A percentile compares a stretch with the other conserved stretches of the same genome.
Evolutionary conservation across 2,888 invertebrate species (phyloP).

Genomic region (Drosophila longiperda): DNA sequence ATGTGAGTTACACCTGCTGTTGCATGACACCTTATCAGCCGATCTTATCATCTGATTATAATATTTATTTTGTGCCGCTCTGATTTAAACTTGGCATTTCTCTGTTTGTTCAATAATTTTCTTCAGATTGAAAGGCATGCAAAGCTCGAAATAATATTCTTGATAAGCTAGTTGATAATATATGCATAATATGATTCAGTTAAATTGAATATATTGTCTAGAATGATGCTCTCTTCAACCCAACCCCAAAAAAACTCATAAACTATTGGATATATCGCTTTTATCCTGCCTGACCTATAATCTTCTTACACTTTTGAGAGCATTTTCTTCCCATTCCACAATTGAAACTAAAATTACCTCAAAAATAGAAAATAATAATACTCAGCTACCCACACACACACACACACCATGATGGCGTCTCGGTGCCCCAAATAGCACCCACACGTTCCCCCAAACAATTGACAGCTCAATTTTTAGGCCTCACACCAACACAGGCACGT

Average conservation of each 20-base stretch:
- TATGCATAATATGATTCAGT: background rate
- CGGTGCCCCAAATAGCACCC: slow-evolving; percentile 72
- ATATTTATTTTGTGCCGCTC: slow-evolving; percentile 37
- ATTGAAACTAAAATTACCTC: slow-evolving; percentile 44
- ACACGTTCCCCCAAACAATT: slow-evolving; percentile 61
- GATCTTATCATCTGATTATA: slow-evolving; percentile 44
- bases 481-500: slow-evolving; percentile 22
- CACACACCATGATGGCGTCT: slow-evolving; percentile 18
- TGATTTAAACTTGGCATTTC: background rate
- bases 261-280: slow-evolving; percentile 11
- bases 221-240: background rate
- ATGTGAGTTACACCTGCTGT: slow-evolving; percentile 64
- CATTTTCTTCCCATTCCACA: slow-evolving; percentile 14
- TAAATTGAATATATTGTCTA: background rate
- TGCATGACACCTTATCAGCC: slow-evolving; percentile 25
- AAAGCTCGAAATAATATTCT: background rate
- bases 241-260: slow-evolving; percentile 17
- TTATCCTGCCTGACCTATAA: slow-evolving; percentile 35
- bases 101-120: background rate
- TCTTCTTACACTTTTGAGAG: slow-evolving; percentile 18
- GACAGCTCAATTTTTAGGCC: slow-evolving; percentile 76
- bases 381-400: slow-evolving; percentile 7
- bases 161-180: background rate
- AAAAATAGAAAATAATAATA: background rate
- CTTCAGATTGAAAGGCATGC: background rate